Conservation (phyloP, 2,797 vertebrate species). For the Thaleichthys pacificus region DNA sequence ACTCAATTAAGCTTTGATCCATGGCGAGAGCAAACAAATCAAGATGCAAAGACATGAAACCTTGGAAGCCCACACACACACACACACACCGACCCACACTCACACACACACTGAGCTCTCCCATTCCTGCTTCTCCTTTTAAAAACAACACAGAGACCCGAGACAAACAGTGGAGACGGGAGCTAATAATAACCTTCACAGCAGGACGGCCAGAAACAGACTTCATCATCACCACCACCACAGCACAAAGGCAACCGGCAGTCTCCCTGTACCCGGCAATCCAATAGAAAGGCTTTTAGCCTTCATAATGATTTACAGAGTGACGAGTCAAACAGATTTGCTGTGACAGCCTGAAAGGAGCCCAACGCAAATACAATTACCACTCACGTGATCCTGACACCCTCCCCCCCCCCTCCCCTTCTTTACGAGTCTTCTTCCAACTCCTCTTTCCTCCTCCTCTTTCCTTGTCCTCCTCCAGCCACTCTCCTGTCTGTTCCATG, state of each 20-base stretch:
- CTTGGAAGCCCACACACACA: neutral
- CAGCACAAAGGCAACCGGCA: slow-evolving; percentile 69
- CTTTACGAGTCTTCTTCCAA: slow-evolving; percentile 48
- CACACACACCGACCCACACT: slow-evolving; percentile 9
- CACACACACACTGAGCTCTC: slow-evolving; percentile 30
- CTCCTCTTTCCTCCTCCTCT: slow-evolving; percentile 35
- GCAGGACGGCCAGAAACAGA: slow-evolving; percentile 73
- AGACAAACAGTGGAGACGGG: slow-evolving; percentile 7
- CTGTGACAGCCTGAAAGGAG: slow-evolving; percentile 84
- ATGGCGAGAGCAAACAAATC: neutral
- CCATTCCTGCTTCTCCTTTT: slow-evolving; percentile 41
- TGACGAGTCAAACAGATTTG: slow-evolving; percentile 93
- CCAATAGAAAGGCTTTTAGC: slow-evolving; percentile 91
- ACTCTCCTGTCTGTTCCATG: slow-evolving; percentile 35
- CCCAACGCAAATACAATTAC: slow-evolving; percentile 83
- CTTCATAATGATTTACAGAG: slow-evolving; percentile 93
- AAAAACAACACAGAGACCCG: slow-evolving; percentile 51
- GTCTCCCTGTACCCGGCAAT: slow-evolving; percentile 72
- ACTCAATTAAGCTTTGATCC: neutral
- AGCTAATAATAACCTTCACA: slow-evolving; percentile 71
- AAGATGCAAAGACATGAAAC: neutral
- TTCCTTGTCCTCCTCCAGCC: neutral
- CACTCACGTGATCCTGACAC: slow-evolving; percentile 61
- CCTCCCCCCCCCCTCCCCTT: neutral
- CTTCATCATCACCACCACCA: slow-evolving; percentile 72